Conservation (phyloP, 2,113 vertebrate species). For the Apteryx owenii region DNA sequence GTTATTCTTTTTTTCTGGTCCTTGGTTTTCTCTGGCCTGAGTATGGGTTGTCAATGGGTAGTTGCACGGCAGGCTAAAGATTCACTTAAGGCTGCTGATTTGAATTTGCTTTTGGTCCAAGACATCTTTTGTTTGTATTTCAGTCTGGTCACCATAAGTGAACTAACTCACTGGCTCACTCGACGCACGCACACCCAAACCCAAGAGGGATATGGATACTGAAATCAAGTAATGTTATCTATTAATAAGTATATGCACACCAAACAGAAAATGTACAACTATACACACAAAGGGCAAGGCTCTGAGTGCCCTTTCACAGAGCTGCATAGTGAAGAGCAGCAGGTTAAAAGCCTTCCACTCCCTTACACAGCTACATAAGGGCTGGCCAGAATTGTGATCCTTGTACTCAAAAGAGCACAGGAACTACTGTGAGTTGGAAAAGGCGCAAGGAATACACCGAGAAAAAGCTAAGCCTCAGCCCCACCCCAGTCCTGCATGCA, state of each 20-base stretch:
- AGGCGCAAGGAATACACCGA: background rate
- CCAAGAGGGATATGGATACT: background rate
- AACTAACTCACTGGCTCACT: background rate
- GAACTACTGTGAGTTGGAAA: accelerated
- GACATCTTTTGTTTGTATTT: background rate
- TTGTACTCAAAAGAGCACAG: background rate
- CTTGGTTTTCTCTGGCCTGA: conserved; percentile 5
- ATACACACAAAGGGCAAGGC: background rate
- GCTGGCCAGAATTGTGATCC: background rate
- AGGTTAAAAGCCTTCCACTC: background rate
- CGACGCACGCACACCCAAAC: background rate
- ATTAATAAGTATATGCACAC: background rate
- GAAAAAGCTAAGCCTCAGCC: background rate
- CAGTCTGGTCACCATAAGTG: background rate
- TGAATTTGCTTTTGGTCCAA: conserved; percentile 17
- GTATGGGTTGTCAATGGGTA: background rate
- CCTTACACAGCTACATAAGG: background rate
- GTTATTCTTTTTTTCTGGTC: background rate
- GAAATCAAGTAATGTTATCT: background rate
- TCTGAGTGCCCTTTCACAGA: background rate
- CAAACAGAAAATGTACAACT: background rate
- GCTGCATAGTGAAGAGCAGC: background rate
- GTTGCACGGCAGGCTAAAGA: background rate
- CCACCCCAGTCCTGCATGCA: background rate
- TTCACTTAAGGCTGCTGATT: conserved; percentile 25